These are phyloP conservation scores for Myzus persicae DNA, from an alignment of 1,140 invertebrate genomes.

Conservation along the genomic window DNA sequence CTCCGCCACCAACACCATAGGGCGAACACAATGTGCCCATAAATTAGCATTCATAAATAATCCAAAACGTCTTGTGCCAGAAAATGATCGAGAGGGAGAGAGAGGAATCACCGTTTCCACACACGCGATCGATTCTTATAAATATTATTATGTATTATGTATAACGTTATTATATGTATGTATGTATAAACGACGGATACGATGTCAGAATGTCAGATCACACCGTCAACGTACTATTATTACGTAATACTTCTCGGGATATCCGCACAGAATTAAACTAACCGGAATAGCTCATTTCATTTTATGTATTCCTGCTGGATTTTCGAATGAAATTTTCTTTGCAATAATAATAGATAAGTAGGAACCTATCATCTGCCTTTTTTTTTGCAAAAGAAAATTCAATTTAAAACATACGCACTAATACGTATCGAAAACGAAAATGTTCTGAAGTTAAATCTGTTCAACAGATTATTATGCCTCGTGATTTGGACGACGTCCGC, in stretches of 20 bases:
- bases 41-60: conserved; percentile 53
- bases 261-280: background rate
- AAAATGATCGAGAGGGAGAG: conserved; percentile 13
- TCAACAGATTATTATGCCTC: background rate
- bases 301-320: background rate
- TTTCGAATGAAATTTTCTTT: background rate
- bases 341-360: background rate
- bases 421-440: background rate
- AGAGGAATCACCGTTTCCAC: conserved; percentile 33
- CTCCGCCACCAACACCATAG: background rate
- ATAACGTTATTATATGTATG: background rate
- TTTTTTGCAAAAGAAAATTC: background rate
- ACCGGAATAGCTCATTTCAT: background rate
- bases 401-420: background rate
- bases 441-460: background rate
- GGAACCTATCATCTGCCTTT: background rate
- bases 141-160: conserved; percentile 15
- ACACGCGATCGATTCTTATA: conserved; percentile 24
- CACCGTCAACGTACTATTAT: background rate
- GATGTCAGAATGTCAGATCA: conserved; percentile 9
- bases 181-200: background rate
- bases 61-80: conserved; percentile 21
- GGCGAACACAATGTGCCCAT: conserved; percentile 21
- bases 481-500: background rate
- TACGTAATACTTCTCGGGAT: background rate